phyloP scores from a whole-genome alignment of 2,113 vertebrate genomes.

The Leptocoma aspasia region DNA sequence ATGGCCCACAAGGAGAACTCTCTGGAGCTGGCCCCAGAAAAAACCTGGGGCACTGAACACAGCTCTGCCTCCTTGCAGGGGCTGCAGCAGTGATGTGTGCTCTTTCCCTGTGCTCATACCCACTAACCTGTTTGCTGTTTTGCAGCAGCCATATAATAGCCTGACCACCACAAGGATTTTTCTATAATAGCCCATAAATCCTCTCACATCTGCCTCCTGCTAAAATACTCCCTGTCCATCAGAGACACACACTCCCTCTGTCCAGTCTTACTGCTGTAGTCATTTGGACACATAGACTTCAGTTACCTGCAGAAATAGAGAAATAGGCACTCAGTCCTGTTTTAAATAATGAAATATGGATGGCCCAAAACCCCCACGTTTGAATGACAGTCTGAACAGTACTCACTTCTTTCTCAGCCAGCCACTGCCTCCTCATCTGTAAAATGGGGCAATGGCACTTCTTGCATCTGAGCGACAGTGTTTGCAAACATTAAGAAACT shows the following conservation, averaged over 20 bases:
- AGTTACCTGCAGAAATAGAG: conserved; percentile 2
- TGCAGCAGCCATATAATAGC: conserved; percentile 5
- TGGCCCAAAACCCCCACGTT: not conserved
- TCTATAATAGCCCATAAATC: conserved; percentile 62
- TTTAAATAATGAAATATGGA: conserved; percentile 33
- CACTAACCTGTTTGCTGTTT: conserved; percentile 56
- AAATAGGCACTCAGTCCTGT: not conserved
- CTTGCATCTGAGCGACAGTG: conserved; percentile 14
- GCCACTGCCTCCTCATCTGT: conserved; percentile 35
- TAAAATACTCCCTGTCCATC: conserved; percentile 8
- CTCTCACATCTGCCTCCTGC: conserved; percentile 57
- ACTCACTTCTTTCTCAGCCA: conserved; percentile 19
- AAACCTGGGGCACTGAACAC: not conserved
- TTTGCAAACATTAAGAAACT: conserved; percentile 33
- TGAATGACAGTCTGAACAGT: not conserved
- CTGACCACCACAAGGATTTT: conserved; percentile 32
- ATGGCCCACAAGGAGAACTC: fast-evolving
- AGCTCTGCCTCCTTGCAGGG: not conserved
- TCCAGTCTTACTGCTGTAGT: not conserved
- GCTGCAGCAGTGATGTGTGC: not conserved
- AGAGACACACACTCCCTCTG: not conserved
- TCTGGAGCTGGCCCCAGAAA: not conserved
- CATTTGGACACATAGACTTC: conserved; percentile 17
- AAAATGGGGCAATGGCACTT: conserved; percentile 28
- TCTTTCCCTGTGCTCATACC: not conserved